Evolutionary conservation across 1,140 invertebrate genomes (phyloP).

Genomic region (Papilio polyxenes): DNA sequence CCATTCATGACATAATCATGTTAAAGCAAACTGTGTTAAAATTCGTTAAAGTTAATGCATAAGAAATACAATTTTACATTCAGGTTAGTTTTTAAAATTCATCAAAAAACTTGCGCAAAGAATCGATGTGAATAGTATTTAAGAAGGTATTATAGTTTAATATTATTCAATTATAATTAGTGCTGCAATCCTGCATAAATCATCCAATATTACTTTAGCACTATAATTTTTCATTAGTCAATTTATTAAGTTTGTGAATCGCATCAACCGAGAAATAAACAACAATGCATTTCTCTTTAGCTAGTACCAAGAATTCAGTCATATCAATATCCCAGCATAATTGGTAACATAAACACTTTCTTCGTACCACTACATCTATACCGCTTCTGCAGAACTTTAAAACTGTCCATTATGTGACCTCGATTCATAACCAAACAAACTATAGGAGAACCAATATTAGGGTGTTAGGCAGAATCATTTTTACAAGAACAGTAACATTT

Average conservation of each 20-base stretch:
- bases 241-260: no score
- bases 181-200: no score
- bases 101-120: not conserved
- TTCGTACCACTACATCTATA: not conserved
- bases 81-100: not conserved
- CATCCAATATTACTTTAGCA: no score
- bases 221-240: no score
- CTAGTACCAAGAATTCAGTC: not conserved
- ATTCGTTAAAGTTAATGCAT: not conserved
- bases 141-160: not conserved
- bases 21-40: not conserved
- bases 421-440: not conserved
- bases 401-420: not conserved
- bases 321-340: not conserved
- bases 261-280: no score
- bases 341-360: not conserved
- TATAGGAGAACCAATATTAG: not conserved
- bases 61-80: conserved; percentile 1
- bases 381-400: not conserved
- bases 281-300: not conserved
- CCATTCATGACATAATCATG: not conserved
- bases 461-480: not conserved
- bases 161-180: no score
- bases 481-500: not conserved
- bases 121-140: not conserved